phyloP scores from a whole-genome alignment of 92 coral and sea anemone genomes.

The Isaurus tuberculatus region DNA sequence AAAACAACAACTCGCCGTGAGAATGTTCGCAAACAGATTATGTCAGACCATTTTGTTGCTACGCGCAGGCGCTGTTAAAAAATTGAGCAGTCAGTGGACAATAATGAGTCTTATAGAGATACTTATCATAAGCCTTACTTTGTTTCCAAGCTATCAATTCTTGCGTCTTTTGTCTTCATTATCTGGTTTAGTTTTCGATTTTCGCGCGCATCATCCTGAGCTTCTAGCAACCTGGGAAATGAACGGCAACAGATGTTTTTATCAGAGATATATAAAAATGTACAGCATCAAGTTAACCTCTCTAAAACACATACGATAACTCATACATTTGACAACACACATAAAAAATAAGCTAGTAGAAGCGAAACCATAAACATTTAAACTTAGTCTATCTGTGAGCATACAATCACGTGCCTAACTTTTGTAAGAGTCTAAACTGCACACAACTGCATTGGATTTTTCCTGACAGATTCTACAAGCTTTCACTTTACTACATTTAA shows the following conservation, averaged over 20 bases:
- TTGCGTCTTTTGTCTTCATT: slow-evolving; percentile 92
- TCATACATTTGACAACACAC: neutral
- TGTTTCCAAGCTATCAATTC: slow-evolving; percentile 80
- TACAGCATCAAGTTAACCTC: neutral
- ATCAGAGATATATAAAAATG: neutral
- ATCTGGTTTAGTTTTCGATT: slow-evolving; percentile 80
- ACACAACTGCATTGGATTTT: no score
- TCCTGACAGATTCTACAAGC: no score
- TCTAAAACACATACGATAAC: neutral
- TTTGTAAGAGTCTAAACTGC: no score
- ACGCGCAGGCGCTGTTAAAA: no score
- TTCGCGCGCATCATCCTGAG: slow-evolving; percentile 84
- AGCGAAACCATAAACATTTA: no score
- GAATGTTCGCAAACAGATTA: no score
- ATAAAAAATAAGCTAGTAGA: neutral
- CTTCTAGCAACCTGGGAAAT: slow-evolving; percentile 73
- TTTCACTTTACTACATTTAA: no score
- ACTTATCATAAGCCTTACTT: slow-evolving; percentile 59
- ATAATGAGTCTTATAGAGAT: neutral
- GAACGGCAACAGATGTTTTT: neutral
- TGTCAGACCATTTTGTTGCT: no score
- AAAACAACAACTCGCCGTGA: no score
- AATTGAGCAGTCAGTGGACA: no score
- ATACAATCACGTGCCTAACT: no score
- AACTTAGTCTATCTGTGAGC: no score